Conservation (phyloP, 2,888 invertebrate genomes). For the Amblyteles armatorius region DNA sequence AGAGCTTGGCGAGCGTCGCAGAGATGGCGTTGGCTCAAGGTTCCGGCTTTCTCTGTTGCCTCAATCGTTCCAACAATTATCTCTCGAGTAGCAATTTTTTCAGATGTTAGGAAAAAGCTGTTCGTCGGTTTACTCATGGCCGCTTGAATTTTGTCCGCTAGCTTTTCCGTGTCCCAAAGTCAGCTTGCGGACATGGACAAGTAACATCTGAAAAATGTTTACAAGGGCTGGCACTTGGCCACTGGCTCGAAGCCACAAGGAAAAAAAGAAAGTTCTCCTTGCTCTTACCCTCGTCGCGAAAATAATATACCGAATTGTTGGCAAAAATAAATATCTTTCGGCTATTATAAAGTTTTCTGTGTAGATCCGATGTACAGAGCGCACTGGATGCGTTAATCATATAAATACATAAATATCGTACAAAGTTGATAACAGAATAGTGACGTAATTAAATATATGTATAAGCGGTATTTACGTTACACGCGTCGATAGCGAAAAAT, state of each 20-base stretch:
- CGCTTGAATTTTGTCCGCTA: no score
- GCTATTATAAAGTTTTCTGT: conserved; percentile 16
- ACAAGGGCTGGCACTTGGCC: no score
- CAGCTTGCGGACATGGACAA: no score
- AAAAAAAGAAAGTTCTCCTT: background rate
- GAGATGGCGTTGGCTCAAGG: background rate
- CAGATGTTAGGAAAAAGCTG: no score
- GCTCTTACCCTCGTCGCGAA: background rate
- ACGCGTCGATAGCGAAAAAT: background rate
- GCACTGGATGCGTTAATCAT: background rate
- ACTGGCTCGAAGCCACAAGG: no score
- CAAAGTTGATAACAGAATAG: background rate
- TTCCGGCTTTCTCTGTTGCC: background rate
- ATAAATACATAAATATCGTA: conserved; percentile 25
- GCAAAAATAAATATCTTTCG: conserved; percentile 43
- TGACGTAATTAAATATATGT: conserved; percentile 17
- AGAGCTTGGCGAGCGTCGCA: background rate
- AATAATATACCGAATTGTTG: conserved; percentile 6
- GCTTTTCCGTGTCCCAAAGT: no score
- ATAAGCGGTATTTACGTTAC: conserved; percentile 22
- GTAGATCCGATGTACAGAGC: background rate
- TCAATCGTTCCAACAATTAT: background rate
- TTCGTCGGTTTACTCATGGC: no score
- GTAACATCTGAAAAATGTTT: no score
- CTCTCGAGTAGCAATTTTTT: no score